Evolutionary conservation across 2,888 invertebrate species (phyloP), one percentile per base, ranked within the genome.

Genomic region (Harpalus rufipes): DNA sequence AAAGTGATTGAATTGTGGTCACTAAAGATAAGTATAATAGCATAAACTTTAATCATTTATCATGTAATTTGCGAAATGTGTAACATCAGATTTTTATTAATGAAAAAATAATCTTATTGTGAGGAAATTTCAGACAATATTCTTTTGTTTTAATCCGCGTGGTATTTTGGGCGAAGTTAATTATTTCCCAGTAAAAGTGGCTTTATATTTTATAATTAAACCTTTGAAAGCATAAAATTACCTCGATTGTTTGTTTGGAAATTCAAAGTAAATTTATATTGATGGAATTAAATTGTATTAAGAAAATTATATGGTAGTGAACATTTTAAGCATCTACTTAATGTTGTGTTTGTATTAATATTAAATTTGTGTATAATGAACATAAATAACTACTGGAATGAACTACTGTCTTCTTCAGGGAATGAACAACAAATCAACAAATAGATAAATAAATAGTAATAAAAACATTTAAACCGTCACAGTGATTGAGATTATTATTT

Each of bases 171-270:
- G 44, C 44, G 44, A 51, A 51, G 44, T 6, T 51, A 51, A 51
- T 51, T 51, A 51, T 2, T 5, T 8, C 10, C 2, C 1, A 10
- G 12, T 51, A 51, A 51, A 51, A 51, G 44, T 51, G 44, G 44
- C 44, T 51, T 51, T 51, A 51, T 51, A 51, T 51, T 51, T 51
- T 7, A 51, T 51, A 51, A 51, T 51, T 51, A 51, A 51, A 51
- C 10, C 12, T 51, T 12, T 51, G 10, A 51, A 12, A 51, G 12
- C 44, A 2, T 51, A 51, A 51, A 51, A 51, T 51, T 51, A 51
- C 44, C 44, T 12, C 12, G 44, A 51, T 51, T 51, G 44, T 51
- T 51, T 51, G 44, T 51, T 51, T 51, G 5, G 44, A 51, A 51
- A 51, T 6, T 51, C 44, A 51, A 12, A 51, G 44, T 51, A 51